These are phyloP conservation scores for Pantherophis alleghaniensis DNA, from an alignment of 2,797 vertebrate species.

Conservation along the genomic window DNA sequence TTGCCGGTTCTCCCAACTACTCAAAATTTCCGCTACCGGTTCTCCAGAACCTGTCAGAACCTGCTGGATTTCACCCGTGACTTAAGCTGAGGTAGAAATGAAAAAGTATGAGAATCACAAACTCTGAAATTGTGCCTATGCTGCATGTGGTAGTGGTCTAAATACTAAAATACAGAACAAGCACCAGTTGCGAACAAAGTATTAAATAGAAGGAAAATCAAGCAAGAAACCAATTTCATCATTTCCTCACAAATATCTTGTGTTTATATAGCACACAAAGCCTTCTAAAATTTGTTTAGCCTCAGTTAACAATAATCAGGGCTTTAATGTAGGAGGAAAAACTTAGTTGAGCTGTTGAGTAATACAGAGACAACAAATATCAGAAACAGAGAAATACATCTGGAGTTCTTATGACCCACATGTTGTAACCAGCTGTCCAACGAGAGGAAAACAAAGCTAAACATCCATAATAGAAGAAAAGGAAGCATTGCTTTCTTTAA, in stretches of 20 bases:
- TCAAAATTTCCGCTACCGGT: too few relatives aligned
- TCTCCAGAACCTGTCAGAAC: too few relatives aligned
- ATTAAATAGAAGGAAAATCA: background rate
- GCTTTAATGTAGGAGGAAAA: slow-evolving; percentile 24
- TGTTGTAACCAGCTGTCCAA: slow-evolving; percentile 83
- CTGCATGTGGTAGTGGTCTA: background rate
- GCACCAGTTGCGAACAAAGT: background rate
- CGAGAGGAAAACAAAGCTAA: slow-evolving; percentile 73
- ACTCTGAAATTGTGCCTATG: background rate
- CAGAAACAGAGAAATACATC: slow-evolving; percentile 64
- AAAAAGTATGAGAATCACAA: background rate
- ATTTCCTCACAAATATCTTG: slow-evolving; percentile 38
- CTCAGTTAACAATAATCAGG: slow-evolving; percentile 49
- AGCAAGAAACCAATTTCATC: slow-evolving; percentile 29
- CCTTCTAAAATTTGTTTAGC: slow-evolving; percentile 47
- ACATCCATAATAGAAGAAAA: slow-evolving; percentile 70
- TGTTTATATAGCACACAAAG: slow-evolving; percentile 37
- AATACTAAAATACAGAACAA: background rate
- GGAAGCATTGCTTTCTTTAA: slow-evolving; percentile 70
- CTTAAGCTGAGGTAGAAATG: background rate
- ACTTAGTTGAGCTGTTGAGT: slow-evolving; percentile 35
- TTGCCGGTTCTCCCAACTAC: too few relatives aligned
- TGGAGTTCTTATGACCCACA: slow-evolving; percentile 69
- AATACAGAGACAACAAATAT: slow-evolving; percentile 79
- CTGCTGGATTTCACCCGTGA: too few relatives aligned